Percentiles rank a stretch among this genome's conserved stretches.
These are phyloP conservation scores for Coelinius sp. DNA, from an alignment of 2,888 invertebrate genomes.

Conservation along the genomic window DNA sequence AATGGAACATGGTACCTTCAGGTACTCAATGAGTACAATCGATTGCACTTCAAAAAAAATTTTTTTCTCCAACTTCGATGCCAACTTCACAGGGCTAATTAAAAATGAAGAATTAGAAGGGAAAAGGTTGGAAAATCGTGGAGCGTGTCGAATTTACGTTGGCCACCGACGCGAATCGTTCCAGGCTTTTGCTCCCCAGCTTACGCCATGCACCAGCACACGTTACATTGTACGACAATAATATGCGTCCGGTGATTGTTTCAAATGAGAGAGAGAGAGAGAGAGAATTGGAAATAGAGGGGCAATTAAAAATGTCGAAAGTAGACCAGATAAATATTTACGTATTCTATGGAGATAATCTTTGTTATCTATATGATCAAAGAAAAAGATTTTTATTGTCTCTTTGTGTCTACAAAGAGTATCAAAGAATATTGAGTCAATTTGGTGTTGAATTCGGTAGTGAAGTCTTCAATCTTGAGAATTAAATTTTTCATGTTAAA, in stretches of 20 bases:
- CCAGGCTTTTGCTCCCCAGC: conserved; percentile 34
- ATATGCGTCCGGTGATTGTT: conserved; percentile 46
- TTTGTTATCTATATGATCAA: neutral
- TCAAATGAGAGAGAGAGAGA: neutral
- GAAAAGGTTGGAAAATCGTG: conserved; percentile 36
- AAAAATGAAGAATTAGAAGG: conserved; percentile 23
- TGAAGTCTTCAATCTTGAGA: too few species aligned
- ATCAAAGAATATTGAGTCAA: too few species aligned
- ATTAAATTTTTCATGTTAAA: too few species aligned
- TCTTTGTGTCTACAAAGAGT: too few species aligned
- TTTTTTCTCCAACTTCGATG: too few species aligned
- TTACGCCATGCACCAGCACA: conserved; percentile 27
- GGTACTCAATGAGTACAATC: too few species aligned
- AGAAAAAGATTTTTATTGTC: too few species aligned
- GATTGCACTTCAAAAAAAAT: too few species aligned
- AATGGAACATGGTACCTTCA: too few species aligned
- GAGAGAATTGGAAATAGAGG: neutral
- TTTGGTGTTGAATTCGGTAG: too few species aligned
- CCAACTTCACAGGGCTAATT: too few species aligned
- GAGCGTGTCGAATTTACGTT: conserved; percentile 43
- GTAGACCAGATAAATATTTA: neutral
- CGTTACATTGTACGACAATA: neutral
- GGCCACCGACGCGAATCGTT: conserved; percentile 44
- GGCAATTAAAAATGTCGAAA: neutral
- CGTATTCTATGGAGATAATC: neutral